Conservation (phyloP, 1,140 invertebrate species). For the Chionoecetes opilio region DNA sequence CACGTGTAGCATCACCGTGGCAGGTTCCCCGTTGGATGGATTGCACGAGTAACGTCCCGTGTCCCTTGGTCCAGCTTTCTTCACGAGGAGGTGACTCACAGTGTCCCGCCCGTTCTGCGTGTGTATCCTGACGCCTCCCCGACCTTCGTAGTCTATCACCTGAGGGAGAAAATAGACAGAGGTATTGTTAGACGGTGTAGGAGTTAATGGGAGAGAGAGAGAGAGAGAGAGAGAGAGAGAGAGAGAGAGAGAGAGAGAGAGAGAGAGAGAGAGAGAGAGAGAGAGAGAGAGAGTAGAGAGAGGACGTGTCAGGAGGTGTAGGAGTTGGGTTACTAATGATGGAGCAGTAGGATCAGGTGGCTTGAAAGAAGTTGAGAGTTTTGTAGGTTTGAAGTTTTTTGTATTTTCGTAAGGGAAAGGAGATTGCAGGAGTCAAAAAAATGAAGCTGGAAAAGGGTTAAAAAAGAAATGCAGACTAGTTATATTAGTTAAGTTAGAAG, state of each 20-base stretch:
- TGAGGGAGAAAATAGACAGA: background rate
- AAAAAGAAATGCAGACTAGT: too few relatives aligned
- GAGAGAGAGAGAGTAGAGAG: constrained; percentile 1
- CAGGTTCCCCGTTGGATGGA: constrained; percentile 64
- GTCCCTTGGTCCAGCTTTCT: constrained; percentile 57
- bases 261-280: constrained; percentile 42
- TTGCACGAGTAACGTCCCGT: constrained; percentile 64
- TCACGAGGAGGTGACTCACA: constrained; percentile 68
- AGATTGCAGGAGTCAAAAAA: too few relatives aligned
- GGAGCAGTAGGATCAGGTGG: background rate
- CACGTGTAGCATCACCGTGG: constrained; percentile 63
- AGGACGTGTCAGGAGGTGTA: background rate
- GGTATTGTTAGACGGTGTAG: background rate
- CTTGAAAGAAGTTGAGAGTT: background rate
- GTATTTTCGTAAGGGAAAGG: background rate
- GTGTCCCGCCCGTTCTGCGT: constrained; percentile 52
- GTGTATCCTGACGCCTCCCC: constrained; percentile 39
- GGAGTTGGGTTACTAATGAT: background rate
- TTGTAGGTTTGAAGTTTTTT: background rate
- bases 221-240: background rate
- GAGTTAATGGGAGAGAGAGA: background rate
- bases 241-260: constrained; percentile 32
- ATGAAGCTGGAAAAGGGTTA: background rate
- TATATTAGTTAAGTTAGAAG: too few relatives aligned
- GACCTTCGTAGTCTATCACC: constrained; percentile 70